Evolutionary conservation across 2,888 invertebrate genomes (phyloP).

Genomic region (Rosalia funebris): DNA sequence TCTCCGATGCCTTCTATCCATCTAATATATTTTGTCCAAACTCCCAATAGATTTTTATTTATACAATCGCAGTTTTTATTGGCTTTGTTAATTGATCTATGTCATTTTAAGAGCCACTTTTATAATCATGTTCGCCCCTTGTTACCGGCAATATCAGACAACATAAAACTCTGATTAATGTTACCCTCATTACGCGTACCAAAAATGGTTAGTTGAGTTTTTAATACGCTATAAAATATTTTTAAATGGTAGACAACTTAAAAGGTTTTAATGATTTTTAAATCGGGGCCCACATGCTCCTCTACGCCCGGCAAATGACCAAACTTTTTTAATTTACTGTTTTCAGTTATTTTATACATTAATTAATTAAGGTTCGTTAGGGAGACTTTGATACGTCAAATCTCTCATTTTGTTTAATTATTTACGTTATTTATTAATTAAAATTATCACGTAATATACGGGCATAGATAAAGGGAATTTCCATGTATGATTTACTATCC

Average conservation of each 20-base stretch:
- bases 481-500: slow-evolving; percentile 20
- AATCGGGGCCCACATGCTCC: slow-evolving; percentile 48
- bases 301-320: slow-evolving; percentile 41
- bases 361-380: slow-evolving; percentile 49
- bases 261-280: slow-evolving; percentile 45
- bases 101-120: too few species aligned
- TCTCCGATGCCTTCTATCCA: too few species aligned
- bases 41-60: too few species aligned
- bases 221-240: slow-evolving; percentile 33
- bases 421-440: slow-evolving; percentile 49
- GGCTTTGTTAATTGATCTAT: too few species aligned
- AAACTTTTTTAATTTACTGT: slow-evolving; percentile 51
- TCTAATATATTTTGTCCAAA: too few species aligned
- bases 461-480: slow-evolving; percentile 29
- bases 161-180: slow-evolving; percentile 9
- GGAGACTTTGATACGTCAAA: slow-evolving; percentile 50
- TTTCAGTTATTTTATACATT: slow-evolving; percentile 50
- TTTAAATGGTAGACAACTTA: slow-evolving; percentile 34
- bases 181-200: slow-evolving; percentile 14
- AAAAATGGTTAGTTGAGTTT: slow-evolving; percentile 18
- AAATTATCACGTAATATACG: slow-evolving; percentile 43
- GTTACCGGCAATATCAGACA: background rate
- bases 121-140: too few species aligned
- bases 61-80: too few species aligned
- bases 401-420: slow-evolving; percentile 51